A percentile compares a stretch with the other conserved stretches of the same genome.
Conservation (phyloP, 2,113 vertebrate genomes). For the Oreochromis spilurus region DNA sequence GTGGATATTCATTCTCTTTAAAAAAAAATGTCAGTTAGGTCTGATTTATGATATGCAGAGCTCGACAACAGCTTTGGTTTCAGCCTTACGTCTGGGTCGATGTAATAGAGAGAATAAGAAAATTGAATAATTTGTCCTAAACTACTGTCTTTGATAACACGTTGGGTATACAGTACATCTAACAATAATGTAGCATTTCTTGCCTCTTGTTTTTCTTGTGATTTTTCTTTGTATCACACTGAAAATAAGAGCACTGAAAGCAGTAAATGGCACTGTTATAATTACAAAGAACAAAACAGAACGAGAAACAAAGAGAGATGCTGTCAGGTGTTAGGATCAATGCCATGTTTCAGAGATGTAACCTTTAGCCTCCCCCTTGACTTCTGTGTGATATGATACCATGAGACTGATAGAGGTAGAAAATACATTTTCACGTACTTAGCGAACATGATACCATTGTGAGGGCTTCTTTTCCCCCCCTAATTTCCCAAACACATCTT, state of each 20-base stretch:
- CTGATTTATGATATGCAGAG: slow-evolving; percentile 90
- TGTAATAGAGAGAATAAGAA: slow-evolving; percentile 56
- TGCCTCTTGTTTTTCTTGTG: not conserved
- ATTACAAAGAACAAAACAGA: not conserved
- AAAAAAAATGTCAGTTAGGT: slow-evolving; percentile 88
- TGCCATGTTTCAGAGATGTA: slow-evolving; percentile 71
- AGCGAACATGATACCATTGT: slow-evolving; percentile 61
- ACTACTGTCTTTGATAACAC: slow-evolving; percentile 33
- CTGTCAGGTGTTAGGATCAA: slow-evolving; percentile 76
- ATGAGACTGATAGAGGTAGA: slow-evolving; percentile 63
- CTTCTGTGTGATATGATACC: slow-evolving; percentile 68
- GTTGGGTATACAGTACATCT: not conserved
- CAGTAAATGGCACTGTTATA: not conserved
- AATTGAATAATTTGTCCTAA: slow-evolving; percentile 15
- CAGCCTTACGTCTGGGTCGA: slow-evolving; percentile 65
- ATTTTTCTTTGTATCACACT: not conserved
- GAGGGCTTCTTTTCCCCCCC: slow-evolving; percentile 32
- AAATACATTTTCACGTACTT: slow-evolving; percentile 71
- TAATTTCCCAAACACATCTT: slow-evolving; percentile 62
- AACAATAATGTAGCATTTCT: not conserved
- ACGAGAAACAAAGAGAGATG: slow-evolving; percentile 30
- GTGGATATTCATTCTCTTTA: slow-evolving; percentile 95
- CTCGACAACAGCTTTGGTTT: slow-evolving; percentile 80
- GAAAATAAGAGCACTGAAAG: not conserved
- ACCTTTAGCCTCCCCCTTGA: slow-evolving; percentile 75